Percentiles rank a stretch among this genome's conserved stretches.
These are phyloP conservation scores for Ceyx erithaca DNA, from an alignment of 2,797 vertebrate species.

Conservation along the genomic window DNA sequence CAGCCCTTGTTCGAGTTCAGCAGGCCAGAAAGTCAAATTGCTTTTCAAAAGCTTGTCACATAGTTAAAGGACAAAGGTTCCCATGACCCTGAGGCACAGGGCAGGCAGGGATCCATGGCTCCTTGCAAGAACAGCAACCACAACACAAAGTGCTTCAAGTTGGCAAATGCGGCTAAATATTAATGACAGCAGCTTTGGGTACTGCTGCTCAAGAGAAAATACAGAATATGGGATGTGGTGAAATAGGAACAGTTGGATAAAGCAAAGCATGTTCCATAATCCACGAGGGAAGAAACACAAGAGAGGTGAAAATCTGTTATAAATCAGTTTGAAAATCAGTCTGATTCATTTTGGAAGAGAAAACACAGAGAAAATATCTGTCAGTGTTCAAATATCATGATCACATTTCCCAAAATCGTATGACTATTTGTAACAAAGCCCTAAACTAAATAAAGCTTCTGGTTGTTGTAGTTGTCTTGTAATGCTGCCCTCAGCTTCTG, in stretches of 20 bases:
- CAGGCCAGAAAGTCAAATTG: constrained; percentile 16
- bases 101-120: constrained; percentile 12
- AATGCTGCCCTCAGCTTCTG: neutral
- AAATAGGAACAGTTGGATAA: neutral
- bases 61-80: constrained; percentile 46
- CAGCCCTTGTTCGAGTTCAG: constrained; percentile 21
- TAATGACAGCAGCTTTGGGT: neutral
- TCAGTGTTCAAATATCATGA: neutral
- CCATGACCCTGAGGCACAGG: neutral
- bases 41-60: constrained; percentile 42
- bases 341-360: neutral
- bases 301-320: neutral
- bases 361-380: neutral
- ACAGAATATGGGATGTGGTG: neutral
- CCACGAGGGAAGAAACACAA: neutral
- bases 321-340: neutral
- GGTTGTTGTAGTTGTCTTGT: neutral
- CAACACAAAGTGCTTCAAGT: neutral
- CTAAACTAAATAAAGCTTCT: neutral
- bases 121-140: neutral
- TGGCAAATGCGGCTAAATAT: constrained; percentile 23
- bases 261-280: neutral
- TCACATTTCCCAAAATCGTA: neutral
- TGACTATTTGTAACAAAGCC: neutral
- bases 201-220: neutral